Percentiles rank a stretch among this genome's conserved stretches.
These are phyloP conservation scores for Imbricaverruca yamaguchii DNA, from an alignment of 2,888 invertebrate species.

Conservation along the genomic window DNA sequence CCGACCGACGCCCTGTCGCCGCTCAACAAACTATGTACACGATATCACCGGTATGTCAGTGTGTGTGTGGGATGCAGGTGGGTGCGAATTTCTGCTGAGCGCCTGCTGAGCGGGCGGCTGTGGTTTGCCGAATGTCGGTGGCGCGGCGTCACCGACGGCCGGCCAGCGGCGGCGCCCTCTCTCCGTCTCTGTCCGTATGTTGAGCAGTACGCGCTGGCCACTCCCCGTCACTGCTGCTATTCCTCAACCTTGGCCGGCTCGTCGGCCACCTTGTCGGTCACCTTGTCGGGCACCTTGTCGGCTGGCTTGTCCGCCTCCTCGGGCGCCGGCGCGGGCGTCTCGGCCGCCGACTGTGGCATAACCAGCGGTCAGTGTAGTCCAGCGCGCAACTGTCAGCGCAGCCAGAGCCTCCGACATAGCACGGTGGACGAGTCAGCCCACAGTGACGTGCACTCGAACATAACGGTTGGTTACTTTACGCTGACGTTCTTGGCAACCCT, in stretches of 20 bases:
- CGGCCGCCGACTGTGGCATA: neutral
- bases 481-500: too few species aligned
- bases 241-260: neutral
- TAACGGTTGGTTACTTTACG: too few species aligned
- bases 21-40: conserved; percentile 4
- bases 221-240: neutral
- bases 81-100: neutral
- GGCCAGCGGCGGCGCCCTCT: neutral
- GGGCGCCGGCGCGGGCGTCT: neutral
- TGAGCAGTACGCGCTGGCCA: neutral
- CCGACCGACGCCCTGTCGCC: neutral
- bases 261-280: neutral
- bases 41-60: neutral
- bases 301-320: neutral
- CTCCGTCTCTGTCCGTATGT: neutral
- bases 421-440: too few species aligned
- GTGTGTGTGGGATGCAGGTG: too few species aligned
- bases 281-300: neutral
- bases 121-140: neutral
- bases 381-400: too few species aligned
- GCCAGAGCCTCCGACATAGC: too few species aligned
- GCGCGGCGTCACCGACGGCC: neutral
- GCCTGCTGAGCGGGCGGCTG: neutral
- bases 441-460: too few species aligned
- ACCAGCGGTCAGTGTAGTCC: too few species aligned